Conservation (phyloP, 2,113 vertebrate genomes). For the Pandion haliaetus region DNA sequence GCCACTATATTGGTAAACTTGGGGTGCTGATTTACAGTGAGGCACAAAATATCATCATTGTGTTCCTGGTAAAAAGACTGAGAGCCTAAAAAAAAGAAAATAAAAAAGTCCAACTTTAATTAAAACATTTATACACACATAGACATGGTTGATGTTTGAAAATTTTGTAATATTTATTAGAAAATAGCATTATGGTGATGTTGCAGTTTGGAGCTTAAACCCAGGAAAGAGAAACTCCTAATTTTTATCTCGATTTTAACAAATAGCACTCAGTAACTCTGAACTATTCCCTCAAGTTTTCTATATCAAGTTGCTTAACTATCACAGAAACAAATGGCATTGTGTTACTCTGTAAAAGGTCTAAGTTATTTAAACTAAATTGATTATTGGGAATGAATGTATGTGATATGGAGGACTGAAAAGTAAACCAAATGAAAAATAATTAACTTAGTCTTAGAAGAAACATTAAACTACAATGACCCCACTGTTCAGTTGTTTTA, state of each 20-base stretch:
- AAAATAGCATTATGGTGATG: not conserved
- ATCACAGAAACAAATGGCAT: not conserved
- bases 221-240: not conserved
- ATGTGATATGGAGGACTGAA: not conserved
- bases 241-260: not conserved
- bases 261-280: not conserved
- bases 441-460: not conserved
- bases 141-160: not conserved
- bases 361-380: not conserved
- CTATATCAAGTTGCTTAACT: not conserved
- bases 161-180: not conserved
- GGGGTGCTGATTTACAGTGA: slow-evolving; percentile 98
- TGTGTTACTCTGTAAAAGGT: not conserved
- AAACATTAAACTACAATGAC: not conserved
- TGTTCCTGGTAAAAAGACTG: slow-evolving; percentile 99
- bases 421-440: not conserved
- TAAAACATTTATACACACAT: not conserved
- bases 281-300: not conserved
- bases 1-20: slow-evolving; percentile 99
- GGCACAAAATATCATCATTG: slow-evolving; percentile 98
- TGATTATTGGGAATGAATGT: not conserved
- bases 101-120: not conserved
- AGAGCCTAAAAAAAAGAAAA: slow-evolving; percentile 78
- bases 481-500: not conserved
- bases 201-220: not conserved